These are phyloP conservation scores for Asteroscopus sphinx DNA, from an alignment of 2,888 invertebrate genomes.

Conservation along the genomic window DNA sequence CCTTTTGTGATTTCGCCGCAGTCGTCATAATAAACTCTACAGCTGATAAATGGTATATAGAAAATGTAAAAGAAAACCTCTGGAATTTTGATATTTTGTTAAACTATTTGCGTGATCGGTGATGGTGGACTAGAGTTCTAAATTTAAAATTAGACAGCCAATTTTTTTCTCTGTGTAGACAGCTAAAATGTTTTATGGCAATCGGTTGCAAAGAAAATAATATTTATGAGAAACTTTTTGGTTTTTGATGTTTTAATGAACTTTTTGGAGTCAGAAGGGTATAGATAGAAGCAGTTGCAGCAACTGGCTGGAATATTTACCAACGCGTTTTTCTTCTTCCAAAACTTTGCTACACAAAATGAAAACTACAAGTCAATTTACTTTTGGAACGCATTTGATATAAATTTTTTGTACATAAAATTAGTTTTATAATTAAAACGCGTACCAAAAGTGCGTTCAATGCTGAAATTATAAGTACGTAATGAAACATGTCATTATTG, in stretches of 20 bases:
- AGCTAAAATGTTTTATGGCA: constrained; percentile 41
- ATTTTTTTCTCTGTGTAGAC: too few relatives aligned
- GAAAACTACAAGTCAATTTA: constrained; percentile 40
- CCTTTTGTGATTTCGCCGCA: constrained; percentile 76
- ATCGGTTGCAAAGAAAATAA: constrained; percentile 28
- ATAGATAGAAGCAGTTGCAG: not conserved
- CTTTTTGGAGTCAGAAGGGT: constrained; percentile 20
- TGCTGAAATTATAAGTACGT: constrained; percentile 41
- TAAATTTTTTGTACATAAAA: constrained; percentile 46
- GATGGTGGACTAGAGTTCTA: constrained; percentile 67
- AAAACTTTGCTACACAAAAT: constrained; percentile 34
- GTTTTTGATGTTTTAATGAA: constrained; percentile 3
- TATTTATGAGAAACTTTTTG: constrained; percentile 33
- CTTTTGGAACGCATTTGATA: constrained; percentile 51
- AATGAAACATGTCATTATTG: constrained; percentile 62
- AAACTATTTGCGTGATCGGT: constrained; percentile 59
- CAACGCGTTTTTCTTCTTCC: constrained; percentile 32
- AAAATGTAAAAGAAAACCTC: constrained; percentile 63
- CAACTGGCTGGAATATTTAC: constrained; percentile 45
- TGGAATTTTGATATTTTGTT: constrained; percentile 73
- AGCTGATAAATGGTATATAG: constrained; percentile 51
- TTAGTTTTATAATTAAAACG: constrained; percentile 17
- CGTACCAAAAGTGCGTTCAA: constrained; percentile 14
- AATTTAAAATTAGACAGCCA: constrained; percentile 68
- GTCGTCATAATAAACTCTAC: constrained; percentile 70